These are phyloP conservation scores for Oceanodroma leucorhoa DNA, from an alignment of 2,797 vertebrate genomes.

Conservation along the genomic window DNA sequence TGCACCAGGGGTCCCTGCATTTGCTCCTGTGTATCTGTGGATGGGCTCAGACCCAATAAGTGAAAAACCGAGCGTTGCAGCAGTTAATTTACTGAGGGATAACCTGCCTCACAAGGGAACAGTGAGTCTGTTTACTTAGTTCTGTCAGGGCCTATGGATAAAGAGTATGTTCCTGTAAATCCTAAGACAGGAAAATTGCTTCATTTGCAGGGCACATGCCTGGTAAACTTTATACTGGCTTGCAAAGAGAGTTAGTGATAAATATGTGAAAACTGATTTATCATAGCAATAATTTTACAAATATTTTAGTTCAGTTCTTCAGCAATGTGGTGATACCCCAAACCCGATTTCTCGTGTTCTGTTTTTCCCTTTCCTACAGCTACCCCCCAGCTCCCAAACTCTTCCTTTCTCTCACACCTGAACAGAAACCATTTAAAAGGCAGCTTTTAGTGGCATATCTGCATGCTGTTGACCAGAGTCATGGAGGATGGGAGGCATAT, in stretches of 20 bases:
- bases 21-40: not conserved
- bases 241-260: not conserved
- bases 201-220: not conserved
- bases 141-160: not conserved
- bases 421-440: not conserved
- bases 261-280: not conserved
- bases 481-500: not conserved
- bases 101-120: not conserved
- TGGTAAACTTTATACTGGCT: not conserved
- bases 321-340: not conserved
- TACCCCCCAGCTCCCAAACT: not conserved
- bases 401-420: not conserved
- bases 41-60: not conserved
- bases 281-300: not conserved
- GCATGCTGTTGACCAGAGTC: not conserved
- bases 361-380: not conserved
- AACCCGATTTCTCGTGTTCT: not conserved
- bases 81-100: not conserved
- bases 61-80: not conserved
- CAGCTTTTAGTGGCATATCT: not conserved
- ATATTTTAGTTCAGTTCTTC: not conserved
- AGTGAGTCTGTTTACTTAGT: not conserved
- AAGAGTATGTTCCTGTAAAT: not conserved
- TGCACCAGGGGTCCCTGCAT: fast-evolving
- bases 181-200: not conserved